A percentile compares a stretch with the other conserved stretches of the same genome.
Conservation (phyloP, 1,140 invertebrate genomes). For the Temnothorax longispinosus region DNA sequence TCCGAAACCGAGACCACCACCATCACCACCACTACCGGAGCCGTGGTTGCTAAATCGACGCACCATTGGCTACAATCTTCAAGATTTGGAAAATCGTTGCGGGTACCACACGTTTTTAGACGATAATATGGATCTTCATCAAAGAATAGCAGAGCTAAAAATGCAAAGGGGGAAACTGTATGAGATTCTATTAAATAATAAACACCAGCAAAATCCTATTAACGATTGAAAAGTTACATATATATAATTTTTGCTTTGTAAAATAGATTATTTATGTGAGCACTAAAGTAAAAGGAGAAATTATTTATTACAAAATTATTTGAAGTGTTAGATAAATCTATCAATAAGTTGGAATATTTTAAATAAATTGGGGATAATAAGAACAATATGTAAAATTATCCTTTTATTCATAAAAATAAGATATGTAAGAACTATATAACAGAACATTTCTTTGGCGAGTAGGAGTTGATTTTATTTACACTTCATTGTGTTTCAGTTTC, state of each 20-base stretch:
- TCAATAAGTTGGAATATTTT: neutral
- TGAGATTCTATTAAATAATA: neutral
- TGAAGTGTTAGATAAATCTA: neutral
- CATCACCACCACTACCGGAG: constrained; percentile 37
- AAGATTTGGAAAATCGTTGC: constrained; percentile 67
- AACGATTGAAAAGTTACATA: neutral
- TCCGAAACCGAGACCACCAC: constrained; percentile 40
- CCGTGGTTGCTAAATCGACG: constrained; percentile 73
- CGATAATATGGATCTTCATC: constrained; percentile 73
- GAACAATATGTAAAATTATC: constrained; percentile 11
- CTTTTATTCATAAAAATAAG: constrained; percentile 15
- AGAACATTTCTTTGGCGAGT: constrained; percentile 8
- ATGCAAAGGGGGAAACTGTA: constrained; percentile 43
- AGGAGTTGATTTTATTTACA: constrained; percentile 4
- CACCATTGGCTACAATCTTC: constrained; percentile 67
- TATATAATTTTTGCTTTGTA: neutral
- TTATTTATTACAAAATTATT: neutral
- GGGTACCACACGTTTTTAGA: constrained; percentile 72
- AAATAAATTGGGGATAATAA: neutral
- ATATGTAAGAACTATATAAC: neutral
- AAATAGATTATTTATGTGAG: neutral
- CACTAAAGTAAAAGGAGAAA: neutral
- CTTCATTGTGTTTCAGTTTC: neutral
- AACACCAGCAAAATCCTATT: neutral
- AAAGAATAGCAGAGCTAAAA: constrained; percentile 70